A percentile compares a stretch with the other conserved stretches of the same genome.
Evolutionary conservation across 2,888 invertebrate species (phyloP).

Genomic region (Cylindroiulus punctatus): DNA sequence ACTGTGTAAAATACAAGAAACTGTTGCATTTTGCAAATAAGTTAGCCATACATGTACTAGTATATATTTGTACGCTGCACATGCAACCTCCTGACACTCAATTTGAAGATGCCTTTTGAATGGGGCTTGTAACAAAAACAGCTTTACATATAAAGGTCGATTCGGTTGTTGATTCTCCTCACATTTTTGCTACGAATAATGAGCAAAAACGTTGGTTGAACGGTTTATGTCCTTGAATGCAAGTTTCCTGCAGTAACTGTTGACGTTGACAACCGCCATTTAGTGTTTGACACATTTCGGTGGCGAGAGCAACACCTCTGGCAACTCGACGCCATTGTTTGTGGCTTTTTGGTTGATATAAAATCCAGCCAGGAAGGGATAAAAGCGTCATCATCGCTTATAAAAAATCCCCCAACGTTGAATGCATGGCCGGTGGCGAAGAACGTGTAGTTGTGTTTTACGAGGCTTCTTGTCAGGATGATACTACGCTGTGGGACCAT

Average conservation of each 20-base stretch:
- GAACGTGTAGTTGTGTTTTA: background rate
- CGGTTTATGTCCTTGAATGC: background rate
- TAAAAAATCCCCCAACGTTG: background rate
- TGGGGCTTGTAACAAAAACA: background rate
- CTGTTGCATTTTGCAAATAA: no score
- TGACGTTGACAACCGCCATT: slow-evolving; percentile 14
- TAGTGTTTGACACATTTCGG: slow-evolving; percentile 1
- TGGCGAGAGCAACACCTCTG: background rate
- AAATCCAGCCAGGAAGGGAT: background rate
- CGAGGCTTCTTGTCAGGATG: slow-evolving; percentile 36
- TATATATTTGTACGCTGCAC: no score
- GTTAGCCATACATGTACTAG: no score
- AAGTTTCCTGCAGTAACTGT: no score
- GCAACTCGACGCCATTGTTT: slow-evolving; percentile 25
- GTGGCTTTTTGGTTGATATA: background rate
- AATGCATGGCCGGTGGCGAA: slow-evolving; percentile 5
- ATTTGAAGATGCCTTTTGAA: background rate
- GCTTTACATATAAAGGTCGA: background rate
- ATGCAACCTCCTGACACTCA: background rate
- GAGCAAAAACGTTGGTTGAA: background rate
- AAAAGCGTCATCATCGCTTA: slow-evolving; percentile 7
- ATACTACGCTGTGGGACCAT: background rate
- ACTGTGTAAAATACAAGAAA: no score
- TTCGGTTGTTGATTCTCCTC: no score
- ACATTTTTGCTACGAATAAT: background rate